Evolutionary conservation across 2,113 vertebrate genomes (phyloP), one percentile per base, ranked within the genome.

Genomic region (Nerophis lumbriciformis): DNA sequence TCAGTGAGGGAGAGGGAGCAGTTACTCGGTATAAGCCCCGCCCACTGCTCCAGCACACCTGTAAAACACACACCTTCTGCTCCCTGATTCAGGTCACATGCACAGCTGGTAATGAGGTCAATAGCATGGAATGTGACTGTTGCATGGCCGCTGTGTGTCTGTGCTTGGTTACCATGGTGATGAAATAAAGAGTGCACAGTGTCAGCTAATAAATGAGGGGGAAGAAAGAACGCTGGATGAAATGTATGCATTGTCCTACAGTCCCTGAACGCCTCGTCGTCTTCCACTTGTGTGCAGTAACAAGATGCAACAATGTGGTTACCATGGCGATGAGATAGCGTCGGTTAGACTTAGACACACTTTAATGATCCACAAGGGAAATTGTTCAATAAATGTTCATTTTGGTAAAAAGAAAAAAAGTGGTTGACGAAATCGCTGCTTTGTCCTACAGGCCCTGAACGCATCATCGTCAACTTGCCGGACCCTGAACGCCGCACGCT

Each of bases 61-160:
- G 58, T 35, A 35, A 63, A 71, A 28, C 57, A 68, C 39, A 59
- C 65, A 63, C 28, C 45, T 53, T 60, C 39, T 19, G 52, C 2
- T 53, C 66, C 76, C 71, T 45, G 42, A 12, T 11, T 45, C 69
- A 2, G 6, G 65, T 85, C 80, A 78, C 36, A 1, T 83, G 78
- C 59, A 69, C 81, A 82, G 76, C 76, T 81, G 79, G 68, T 38
- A 63, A 49, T 78, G 68, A 80, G 75, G 69, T 75, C 83, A 79
- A 68, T 48, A 8, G 45, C 52, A 38, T 65, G 45, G 68, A 72
- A 69, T 78, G 47, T 39, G 60, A 78, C 65, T 73, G 69, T 77
- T 68, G 75, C 73, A 56, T 75, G 80, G 63, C 64, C 74, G 28
- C 14, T 45, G 52, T 65, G 48, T 61, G 52, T 65, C 48, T 66